Percentiles rank a stretch among this genome's conserved stretches.
These are phyloP conservation scores for Bubo bubo DNA, from an alignment of 2,113 vertebrate species.

Conservation along the genomic window DNA sequence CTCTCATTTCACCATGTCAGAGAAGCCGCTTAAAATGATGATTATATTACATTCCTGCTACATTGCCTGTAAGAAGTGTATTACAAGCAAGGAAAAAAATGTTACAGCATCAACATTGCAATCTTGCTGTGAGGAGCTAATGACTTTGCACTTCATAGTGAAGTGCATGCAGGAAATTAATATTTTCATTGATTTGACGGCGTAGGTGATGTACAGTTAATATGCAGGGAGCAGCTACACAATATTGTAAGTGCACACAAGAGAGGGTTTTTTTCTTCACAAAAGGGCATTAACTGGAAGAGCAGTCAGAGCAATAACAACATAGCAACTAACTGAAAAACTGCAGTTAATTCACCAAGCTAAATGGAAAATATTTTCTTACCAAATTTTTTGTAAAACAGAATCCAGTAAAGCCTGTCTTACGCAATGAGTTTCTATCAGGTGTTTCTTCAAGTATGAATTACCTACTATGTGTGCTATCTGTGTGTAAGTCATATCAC, in stretches of 20 bases:
- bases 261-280: background rate
- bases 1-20: background rate
- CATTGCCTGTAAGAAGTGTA: background rate
- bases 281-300: background rate
- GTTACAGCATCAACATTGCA: background rate
- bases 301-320: background rate
- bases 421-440: background rate
- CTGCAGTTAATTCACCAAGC: background rate
- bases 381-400: background rate
- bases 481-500: background rate
- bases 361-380: background rate
- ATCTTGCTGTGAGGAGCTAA: background rate
- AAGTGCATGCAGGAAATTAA: background rate
- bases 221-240: background rate
- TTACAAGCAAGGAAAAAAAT: background rate
- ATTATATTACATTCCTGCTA: background rate
- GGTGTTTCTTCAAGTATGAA: background rate
- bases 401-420: background rate
- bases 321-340: background rate
- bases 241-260: background rate
- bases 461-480: background rate
- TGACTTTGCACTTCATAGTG: background rate
- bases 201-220: background rate
- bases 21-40: background rate
- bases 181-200: background rate